Conservation (phyloP, 2,888 invertebrate species). For the Patella depressa region DNA sequence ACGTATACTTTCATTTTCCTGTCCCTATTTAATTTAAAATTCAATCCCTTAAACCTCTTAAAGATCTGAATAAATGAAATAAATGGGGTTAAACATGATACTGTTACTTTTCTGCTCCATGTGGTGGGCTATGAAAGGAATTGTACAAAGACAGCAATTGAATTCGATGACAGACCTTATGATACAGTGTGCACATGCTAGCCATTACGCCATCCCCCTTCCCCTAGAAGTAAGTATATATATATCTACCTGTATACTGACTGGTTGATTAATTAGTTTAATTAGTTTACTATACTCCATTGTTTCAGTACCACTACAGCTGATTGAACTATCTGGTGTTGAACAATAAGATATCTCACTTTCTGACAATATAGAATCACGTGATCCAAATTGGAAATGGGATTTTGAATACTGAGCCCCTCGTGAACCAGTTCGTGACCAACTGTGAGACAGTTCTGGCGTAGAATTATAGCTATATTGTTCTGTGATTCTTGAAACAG, state of each 20-base stretch:
- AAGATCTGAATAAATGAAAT: too few relatives aligned
- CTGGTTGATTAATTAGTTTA: constrained; percentile 53
- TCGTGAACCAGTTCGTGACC: neutral
- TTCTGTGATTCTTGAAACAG: too few relatives aligned
- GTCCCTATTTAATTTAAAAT: too few relatives aligned
- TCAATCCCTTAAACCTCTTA: too few relatives aligned
- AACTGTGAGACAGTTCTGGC: neutral
- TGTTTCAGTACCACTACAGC: constrained; percentile 36
- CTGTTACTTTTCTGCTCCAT: too few relatives aligned
- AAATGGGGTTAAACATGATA: too few relatives aligned
- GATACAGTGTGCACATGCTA: too few relatives aligned
- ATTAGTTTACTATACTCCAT: constrained; percentile 53
- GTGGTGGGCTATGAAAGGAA: too few relatives aligned
- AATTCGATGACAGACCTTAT: too few relatives aligned
- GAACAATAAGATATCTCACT: constrained; percentile 36
- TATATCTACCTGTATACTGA: constrained; percentile 46
- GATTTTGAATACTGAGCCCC: neutral
- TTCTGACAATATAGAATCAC: constrained; percentile 1
- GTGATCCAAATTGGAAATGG: neutral
- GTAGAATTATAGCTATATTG: neutral
- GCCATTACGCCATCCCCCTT: neutral
- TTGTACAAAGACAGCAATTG: too few relatives aligned
- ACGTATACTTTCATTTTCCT: too few relatives aligned
- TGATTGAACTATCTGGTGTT: constrained; percentile 31
- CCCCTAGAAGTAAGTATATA: neutral